Evolutionary conservation across 2,113 vertebrate species (phyloP), one percentile per base, ranked within the genome.

Genomic region (Perccottus glenii): DNA sequence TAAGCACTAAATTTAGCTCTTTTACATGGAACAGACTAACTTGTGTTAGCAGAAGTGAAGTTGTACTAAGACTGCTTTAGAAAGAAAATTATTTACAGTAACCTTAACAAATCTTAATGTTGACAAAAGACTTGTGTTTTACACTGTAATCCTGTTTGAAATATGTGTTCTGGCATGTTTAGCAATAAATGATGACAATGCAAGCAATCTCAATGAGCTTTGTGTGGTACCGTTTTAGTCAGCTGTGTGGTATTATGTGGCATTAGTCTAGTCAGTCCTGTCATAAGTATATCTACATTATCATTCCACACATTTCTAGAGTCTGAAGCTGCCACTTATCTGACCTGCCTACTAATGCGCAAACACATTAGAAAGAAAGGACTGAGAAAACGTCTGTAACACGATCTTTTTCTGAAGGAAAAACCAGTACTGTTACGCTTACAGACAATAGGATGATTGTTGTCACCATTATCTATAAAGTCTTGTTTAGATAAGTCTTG

Each of bases 351-450:
- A 11, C 4, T 10, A 56, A 48, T 5, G 7, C 3, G 36, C 4
- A 48, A 42, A 53, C 12, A 11, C 3, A 43, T 15, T 1, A 44
- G 0, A 12, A 4, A 33, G n/a, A 12, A 0, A 53, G 52, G 32
- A 58, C 3, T 33, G 69, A 33, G 46, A n/a, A n/a, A n/a, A n/a
- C n/a, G n/a, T n/a, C n/a, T n/a, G 77, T 73, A 83, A 81, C 19
- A 52, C 32, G 48, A 71, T 64, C 62, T 5, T 6, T 33, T 16
- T 11, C 14, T n/a, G 7, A 15, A 27, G 27, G 14, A 46, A 48
- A 91, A 90, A 9, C 52, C 67, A 81, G 86, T 87, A 11, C 3
- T 83, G n/a, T 19, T 4, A 11, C n/a, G 59, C 50, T 46, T 2
- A 11, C 11, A 73, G 47, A 85, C 64, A 83, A 75, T 32, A 8